A percentile compares a stretch with the other conserved stretches of the same genome.
Conservation (phyloP, 37 sponge, comb jelly and placozoan species). For the Eunapius fragilis region DNA sequence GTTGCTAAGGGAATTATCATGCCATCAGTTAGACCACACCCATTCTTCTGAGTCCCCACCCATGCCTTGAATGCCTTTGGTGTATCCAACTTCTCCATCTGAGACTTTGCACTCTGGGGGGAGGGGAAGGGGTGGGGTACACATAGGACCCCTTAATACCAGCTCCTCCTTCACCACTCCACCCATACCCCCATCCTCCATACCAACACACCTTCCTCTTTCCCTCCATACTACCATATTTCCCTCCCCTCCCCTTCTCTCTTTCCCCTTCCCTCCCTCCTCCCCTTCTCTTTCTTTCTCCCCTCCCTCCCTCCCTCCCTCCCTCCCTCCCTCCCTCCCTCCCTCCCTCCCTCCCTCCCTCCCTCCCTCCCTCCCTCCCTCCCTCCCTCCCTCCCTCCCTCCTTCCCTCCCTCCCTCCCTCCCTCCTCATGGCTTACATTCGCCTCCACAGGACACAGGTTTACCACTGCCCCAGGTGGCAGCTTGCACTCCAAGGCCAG, state of each 20-base stretch:
- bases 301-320: neutral
- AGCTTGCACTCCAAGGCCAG: constrained; percentile 32
- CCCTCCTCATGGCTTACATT: neutral
- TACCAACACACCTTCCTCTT: neutral
- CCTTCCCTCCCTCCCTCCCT: neutral
- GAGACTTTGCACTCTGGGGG: neutral
- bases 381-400: neutral
- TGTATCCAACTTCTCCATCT: neutral
- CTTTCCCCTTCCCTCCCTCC: neutral
- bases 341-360: neutral
- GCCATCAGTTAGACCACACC: neutral
- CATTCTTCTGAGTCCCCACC: neutral
- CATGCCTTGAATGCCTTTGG: neutral
- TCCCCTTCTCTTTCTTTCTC: neutral
- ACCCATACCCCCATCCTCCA: neutral
- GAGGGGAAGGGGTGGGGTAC: too few relatives aligned
- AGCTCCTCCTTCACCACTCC: neutral
- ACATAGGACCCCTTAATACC: neutral
- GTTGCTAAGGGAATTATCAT: neutral
- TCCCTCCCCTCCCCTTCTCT: neutral
- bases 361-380: neutral
- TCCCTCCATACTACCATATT: neutral
- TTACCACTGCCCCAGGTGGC: neutral
- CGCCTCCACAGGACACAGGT: neutral
- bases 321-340: neutral